phyloP scores from a whole-genome alignment of 2,888 invertebrate genomes.

The Lagria hirta region DNA sequence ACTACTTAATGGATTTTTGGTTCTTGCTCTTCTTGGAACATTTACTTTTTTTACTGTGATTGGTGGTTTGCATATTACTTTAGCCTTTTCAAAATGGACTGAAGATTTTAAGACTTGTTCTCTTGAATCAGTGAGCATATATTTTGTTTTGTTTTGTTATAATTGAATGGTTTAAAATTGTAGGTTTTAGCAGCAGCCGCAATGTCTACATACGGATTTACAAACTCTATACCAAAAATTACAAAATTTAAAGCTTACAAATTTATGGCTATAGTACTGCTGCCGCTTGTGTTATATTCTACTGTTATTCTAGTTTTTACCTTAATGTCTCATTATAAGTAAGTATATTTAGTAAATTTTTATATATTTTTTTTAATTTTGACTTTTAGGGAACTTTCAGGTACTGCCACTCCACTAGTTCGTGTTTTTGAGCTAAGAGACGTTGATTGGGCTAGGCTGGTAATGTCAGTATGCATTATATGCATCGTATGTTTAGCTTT shows the following conservation, averaged over 20 bases:
- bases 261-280: slow-evolving; percentile 46
- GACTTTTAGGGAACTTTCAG: slow-evolving; percentile 57
- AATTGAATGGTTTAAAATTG: slow-evolving; percentile 52
- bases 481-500: slow-evolving; percentile 63
- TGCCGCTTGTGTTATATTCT: slow-evolving; percentile 50
- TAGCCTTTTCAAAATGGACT: slow-evolving; percentile 49
- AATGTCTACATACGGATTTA: slow-evolving; percentile 52
- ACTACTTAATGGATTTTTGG: slow-evolving; percentile 49
- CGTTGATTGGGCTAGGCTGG: slow-evolving; percentile 63
- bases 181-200: slow-evolving; percentile 49
- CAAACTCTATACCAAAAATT: slow-evolving; percentile 47
- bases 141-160: too few relatives aligned
- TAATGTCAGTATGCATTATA: slow-evolving; percentile 62
- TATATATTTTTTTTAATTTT: neutral
- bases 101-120: slow-evolving; percentile 46
- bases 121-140: slow-evolving; percentile 42
- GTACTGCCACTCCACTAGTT: slow-evolving; percentile 62
- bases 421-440: slow-evolving; percentile 62
- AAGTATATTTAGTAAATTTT: slow-evolving; percentile 28
- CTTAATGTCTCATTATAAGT: slow-evolving; percentile 55
- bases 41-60: slow-evolving; percentile 51
- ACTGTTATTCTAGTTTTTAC: slow-evolving; percentile 50
- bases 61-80: slow-evolving; percentile 52
- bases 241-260: slow-evolving; percentile 42
- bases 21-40: slow-evolving; percentile 44